phyloP scores from a whole-genome alignment of 2,888 invertebrate genomes.

The Neria commutata region DNA sequence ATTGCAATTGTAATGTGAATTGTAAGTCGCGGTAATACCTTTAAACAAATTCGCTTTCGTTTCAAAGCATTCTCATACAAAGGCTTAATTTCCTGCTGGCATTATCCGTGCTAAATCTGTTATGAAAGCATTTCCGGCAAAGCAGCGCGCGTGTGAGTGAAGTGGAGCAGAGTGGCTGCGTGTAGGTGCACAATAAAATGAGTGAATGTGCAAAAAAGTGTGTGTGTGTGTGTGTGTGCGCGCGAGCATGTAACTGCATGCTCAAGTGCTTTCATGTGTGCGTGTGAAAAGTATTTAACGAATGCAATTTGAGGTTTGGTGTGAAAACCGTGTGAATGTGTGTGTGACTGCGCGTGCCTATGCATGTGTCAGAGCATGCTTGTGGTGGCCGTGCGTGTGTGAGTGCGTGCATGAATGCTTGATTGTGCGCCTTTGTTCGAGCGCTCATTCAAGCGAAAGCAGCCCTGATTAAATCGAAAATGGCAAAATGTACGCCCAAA shows the following conservation, averaged over 20 bases:
- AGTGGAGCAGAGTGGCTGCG: background rate
- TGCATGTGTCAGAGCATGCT: no score
- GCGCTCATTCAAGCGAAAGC: background rate
- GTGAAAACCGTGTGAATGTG: no score
- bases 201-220: no score
- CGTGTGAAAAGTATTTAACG: conserved; percentile 1
- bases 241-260: no score
- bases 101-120: background rate
- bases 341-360: background rate
- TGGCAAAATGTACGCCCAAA: background rate
- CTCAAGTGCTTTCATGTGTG: no score
- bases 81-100: background rate
- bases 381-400: no score
- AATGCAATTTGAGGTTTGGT: background rate
- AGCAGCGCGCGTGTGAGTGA: background rate
- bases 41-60: background rate
- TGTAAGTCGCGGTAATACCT: background rate
- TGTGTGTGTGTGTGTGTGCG: no score
- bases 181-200: no score
- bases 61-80: background rate
- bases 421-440: no score
- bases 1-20: background rate
- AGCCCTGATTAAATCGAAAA: background rate
- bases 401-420: no score
- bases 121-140: background rate